These are phyloP conservation scores for Onychomys leucogaster DNA, from an alignment of 2,797 vertebrate genomes.

Conservation along the genomic window DNA sequence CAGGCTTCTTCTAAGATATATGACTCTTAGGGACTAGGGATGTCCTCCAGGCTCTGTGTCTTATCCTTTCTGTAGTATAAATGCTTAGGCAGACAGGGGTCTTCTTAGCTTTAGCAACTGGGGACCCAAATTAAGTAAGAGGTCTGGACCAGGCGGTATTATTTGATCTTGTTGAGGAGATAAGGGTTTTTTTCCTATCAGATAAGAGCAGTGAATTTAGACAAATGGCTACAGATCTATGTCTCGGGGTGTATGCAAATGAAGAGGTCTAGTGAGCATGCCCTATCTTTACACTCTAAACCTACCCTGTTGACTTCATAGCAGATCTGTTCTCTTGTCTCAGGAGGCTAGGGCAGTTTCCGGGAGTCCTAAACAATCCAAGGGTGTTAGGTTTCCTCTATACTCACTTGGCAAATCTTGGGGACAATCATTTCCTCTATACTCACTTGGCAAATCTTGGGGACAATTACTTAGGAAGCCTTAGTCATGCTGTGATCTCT, in stretches of 20 bases:
- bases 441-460: background rate
- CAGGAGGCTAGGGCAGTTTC: background rate
- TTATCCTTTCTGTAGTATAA: background rate
- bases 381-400: background rate
- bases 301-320: background rate
- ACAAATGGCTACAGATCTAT: background rate
- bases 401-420: background rate
- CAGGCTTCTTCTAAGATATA: background rate
- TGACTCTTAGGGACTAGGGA: background rate
- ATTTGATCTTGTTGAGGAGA: background rate
- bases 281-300: background rate
- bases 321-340: background rate
- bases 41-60: background rate
- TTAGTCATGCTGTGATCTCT: background rate
- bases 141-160: background rate
- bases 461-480: background rate
- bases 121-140: background rate
- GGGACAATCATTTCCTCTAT: rapidly evolving
- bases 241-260: background rate
- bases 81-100: background rate
- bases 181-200: background rate
- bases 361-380: background rate
- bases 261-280: background rate
- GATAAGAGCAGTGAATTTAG: conserved; percentile 22
- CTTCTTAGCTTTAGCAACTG: background rate